Base-by-base conservation (phyloP, 2,113 vertebrate species). In the Pithys albifrons region DNA sequence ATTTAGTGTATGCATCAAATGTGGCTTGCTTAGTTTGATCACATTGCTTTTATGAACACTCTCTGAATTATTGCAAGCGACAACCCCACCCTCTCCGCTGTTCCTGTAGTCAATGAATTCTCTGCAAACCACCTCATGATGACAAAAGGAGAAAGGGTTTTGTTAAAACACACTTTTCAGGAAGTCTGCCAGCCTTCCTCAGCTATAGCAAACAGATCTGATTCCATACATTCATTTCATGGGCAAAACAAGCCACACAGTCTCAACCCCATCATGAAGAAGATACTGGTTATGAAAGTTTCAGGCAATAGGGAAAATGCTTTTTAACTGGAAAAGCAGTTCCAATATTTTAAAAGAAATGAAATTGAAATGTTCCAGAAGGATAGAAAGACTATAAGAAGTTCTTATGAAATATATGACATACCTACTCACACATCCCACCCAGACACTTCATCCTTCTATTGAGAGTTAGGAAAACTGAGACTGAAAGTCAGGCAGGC, bases 21-120 rank as follows among this genome's bases (percentile, higher is more conserved):
- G 22, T 72, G 77, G 29, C 51, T 80, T 91, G 45, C 48, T 88
- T 91, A 72, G 85, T 89, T 94, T 95, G 70, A 65, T 84, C 61
- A 31, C 29, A 69, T 6, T 84, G 48, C 82, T 93, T 74, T 93
- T 75, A 52, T 45, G 58, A 93, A 57, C 28, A 41, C 27, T 39
- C 66, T 52, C 75, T 39, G 43, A 83, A 67, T 62, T 77, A 84
- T 7, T 71, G 67, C 6, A 9, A 89, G 55, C 45, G 73, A 58
- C 9, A 43, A 65, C 10, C 6, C 24, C 24, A 58, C 18, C 17
- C 25, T 61, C 57, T 58, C 66, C 75, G 29, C 20, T 78, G 27
- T 48, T 33, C 31, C 33, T 54, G 1, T 1, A 52, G 43, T 23
- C 29, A 14, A 33, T 6, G 35, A 35, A 74, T 37, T 80, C 29